Evolutionary conservation across 2,888 invertebrate species (phyloP).

Genomic region (Agrotis puta): DNA sequence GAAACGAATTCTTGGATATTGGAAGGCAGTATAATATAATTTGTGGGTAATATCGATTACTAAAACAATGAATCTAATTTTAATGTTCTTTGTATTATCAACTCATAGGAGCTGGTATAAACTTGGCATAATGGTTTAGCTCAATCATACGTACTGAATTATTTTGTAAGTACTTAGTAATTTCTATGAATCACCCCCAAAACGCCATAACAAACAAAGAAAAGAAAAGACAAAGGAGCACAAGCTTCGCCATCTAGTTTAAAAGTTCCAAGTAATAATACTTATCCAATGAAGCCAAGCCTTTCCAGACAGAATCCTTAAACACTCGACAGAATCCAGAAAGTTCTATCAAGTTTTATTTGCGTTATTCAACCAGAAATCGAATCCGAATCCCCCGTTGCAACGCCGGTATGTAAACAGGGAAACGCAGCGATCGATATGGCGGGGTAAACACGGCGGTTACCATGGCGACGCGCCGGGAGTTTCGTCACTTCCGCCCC

Average conservation of each 20-base stretch:
- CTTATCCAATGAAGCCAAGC: slow-evolving; percentile 22
- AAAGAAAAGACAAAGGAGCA: slow-evolving; percentile 40
- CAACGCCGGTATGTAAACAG: slow-evolving; percentile 81
- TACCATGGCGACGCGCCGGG: slow-evolving; percentile 85
- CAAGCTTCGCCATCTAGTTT: not conserved
- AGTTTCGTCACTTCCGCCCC: slow-evolving; percentile 84
- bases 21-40: not conserved
- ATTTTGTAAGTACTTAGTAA: not conserved
- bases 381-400: slow-evolving; percentile 65
- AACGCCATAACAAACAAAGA: slow-evolving; percentile 2
- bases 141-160: not conserved
- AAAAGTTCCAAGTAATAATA: not conserved
- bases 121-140: no score
- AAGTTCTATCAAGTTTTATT: slow-evolving; percentile 38
- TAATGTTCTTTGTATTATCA: not conserved
- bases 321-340: slow-evolving; percentile 17
- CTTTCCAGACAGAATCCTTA: slow-evolving; percentile 20
- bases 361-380: slow-evolving; percentile 56
- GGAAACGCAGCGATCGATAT: slow-evolving; percentile 85
- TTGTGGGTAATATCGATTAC: not conserved
- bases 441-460: slow-evolving; percentile 90
- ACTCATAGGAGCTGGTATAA: no score
- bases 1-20: slow-evolving; percentile 11
- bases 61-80: not conserved
- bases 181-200: not conserved